Evolutionary conservation across 2,797 vertebrate species (phyloP).

Genomic region (Falco novaeseelandiae): DNA sequence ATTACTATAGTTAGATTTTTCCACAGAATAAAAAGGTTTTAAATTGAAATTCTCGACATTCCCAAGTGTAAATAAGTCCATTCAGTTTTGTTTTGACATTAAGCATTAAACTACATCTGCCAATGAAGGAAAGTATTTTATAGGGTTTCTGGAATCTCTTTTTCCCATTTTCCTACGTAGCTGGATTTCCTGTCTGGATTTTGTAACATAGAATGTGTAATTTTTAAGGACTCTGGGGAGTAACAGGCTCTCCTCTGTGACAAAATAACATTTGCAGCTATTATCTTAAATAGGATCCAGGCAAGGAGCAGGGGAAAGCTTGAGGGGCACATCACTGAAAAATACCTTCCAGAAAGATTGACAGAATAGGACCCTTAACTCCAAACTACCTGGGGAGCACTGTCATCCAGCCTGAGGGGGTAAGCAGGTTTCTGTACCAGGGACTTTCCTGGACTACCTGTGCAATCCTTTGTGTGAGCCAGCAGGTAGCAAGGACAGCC

Average conservation of each 20-base stretch:
- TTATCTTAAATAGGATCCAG: not conserved
- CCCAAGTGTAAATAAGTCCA: not conserved
- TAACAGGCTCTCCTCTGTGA: not conserved
- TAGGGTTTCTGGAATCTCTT: not conserved
- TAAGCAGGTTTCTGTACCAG: not conserved
- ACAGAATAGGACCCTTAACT: not conserved
- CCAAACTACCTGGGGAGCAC: not conserved
- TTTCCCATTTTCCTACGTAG: not conserved
- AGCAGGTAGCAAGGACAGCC: not conserved
- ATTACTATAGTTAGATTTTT: not conserved
- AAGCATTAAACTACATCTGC: not conserved
- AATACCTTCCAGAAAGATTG: not conserved
- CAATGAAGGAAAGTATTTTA: not conserved
- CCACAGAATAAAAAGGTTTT: not conserved
- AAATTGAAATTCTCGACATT: not conserved
- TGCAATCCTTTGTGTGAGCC: not conserved
- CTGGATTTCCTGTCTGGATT: not conserved
- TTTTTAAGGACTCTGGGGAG: not conserved
- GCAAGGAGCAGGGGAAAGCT: not conserved
- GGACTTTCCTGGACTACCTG: not conserved
- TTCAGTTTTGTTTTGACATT: not conserved
- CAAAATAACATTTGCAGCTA: not conserved
- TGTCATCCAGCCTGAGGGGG: not conserved
- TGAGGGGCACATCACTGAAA: not conserved
- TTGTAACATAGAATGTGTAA: not conserved